Evolutionary conservation across 2,797 vertebrate species (phyloP).

Genomic region (Pipistrellus nathusii): DNA sequence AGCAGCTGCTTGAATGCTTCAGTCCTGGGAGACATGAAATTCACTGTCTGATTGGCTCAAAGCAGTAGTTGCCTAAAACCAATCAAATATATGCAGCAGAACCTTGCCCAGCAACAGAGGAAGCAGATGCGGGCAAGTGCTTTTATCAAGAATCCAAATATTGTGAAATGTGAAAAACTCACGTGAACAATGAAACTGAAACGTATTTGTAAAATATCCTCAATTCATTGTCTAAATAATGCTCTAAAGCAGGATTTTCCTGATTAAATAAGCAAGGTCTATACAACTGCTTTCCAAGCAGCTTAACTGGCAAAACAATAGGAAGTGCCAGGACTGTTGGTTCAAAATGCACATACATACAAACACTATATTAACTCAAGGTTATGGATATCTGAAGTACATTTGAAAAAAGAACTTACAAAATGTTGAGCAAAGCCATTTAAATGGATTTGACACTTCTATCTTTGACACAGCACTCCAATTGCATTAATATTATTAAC

Average conservation of each 20-base stretch:
- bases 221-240: slow-evolving; percentile 34
- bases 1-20: slow-evolving; percentile 78
- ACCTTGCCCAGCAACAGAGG: slow-evolving; percentile 85
- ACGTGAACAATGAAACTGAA: slow-evolving; percentile 39
- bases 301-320: slow-evolving; percentile 16
- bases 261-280: slow-evolving; percentile 17
- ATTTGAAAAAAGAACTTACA: slow-evolving; percentile 66
- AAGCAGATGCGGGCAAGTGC: slow-evolving; percentile 61
- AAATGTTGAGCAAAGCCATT: slow-evolving; percentile 53
- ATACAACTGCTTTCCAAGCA: slow-evolving; percentile 29
- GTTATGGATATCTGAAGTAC: background rate
- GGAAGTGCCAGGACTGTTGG: background rate
- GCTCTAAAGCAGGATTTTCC: background rate
- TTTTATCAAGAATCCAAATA: slow-evolving; percentile 50
- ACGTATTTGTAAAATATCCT: background rate
- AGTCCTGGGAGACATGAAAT: slow-evolving; percentile 42
- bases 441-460: background rate
- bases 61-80: slow-evolving; percentile 60
- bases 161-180: background rate
- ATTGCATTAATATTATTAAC: background rate
- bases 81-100: slow-evolving; percentile 76
- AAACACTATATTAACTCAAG: slow-evolving; percentile 28
- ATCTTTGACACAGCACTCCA: background rate
- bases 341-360: background rate
- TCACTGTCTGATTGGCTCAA: slow-evolving; percentile 80